Base-by-base conservation (phyloP, 2,797 vertebrate genomes). In the Amblyopsis hoosieri region DNA sequence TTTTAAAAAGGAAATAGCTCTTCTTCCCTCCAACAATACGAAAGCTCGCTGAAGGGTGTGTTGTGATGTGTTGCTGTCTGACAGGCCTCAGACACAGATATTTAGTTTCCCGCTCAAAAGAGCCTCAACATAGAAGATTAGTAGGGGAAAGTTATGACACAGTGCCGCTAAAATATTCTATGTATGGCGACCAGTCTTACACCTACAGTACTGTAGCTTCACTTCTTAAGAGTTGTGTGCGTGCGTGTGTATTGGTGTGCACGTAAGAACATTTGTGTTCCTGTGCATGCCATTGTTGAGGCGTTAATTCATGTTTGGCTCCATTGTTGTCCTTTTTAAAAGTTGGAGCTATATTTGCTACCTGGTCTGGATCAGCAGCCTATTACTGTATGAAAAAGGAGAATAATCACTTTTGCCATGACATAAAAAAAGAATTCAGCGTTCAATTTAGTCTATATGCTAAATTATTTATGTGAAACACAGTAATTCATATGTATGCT, bases 41-140 rank as follows among this genome's bases (percentile, higher is more conserved):
- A 72, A 72, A 71, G 68, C 76, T 70, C 74, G 76, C 82, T 51
- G 19, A 66, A 69, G 79, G 71, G 68, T 63, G 71, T 82, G 85
- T 88, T 89, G 76, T 82, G 84, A 88, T 81, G 82, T 17, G 9
- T 58, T 54, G 50, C 80, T 71, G 76, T 78, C 76, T 90, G 84
- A 89, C 85, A 84, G 84, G 80, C 69, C 75, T 82, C 79, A 88
- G 82, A 86, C 73, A 84, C 73, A 81, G 82, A 85, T 80, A 82
- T 88, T 86, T 83, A 80, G 78, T 78, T 85, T 79, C 78, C 72
- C 72, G 62, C 82, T 82, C 76, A 77, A 74, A 83, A 83, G 72
- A 84, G 69, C 66, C 63, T 56, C 72, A 78, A 75, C 80, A 87
- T 59, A 15, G 76, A 63, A 84, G 87, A 86, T 86, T 85, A 87